A percentile compares a stretch with the other conserved stretches of the same genome.
Conservation (phyloP, 2,113 vertebrate genomes). For the Mormyrus lacerda region DNA sequence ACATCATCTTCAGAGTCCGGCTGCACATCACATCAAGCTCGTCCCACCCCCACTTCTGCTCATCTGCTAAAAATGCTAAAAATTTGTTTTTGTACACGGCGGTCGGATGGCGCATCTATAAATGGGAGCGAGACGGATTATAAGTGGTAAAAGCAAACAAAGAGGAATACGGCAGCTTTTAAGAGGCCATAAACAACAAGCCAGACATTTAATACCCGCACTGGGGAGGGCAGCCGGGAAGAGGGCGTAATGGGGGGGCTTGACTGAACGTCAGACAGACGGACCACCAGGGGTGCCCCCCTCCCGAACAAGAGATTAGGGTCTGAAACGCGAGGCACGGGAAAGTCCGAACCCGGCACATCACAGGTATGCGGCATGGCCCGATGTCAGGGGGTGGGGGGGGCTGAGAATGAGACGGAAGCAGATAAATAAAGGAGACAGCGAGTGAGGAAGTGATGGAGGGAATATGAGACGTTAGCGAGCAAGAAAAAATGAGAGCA, state of each 20-base stretch:
- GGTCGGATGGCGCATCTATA: background rate
- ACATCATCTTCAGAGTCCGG: background rate
- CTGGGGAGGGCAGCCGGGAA: background rate
- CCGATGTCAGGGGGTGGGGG: background rate
- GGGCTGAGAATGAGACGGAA: background rate
- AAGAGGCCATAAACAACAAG: conserved; percentile 20
- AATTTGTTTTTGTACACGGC: background rate
- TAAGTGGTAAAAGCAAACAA: background rate
- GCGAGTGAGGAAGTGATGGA: background rate
- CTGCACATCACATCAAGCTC: background rate
- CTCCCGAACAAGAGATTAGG: background rate
- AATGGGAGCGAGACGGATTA: background rate
- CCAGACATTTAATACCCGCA: conserved; percentile 6
- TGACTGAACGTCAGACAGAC: background rate
- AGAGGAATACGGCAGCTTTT: conserved; percentile 1
- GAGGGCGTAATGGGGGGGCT: background rate
- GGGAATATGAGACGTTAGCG: background rate
- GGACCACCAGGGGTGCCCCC: background rate
- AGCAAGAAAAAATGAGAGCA: background rate
- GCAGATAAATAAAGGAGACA: background rate
- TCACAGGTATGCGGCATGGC: background rate
- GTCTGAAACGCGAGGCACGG: background rate
- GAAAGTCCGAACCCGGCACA: background rate
- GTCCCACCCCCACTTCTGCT: background rate
- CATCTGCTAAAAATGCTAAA: background rate